Evolutionary conservation across 2,888 invertebrate species (phyloP).

Genomic region (Germaria angustata): DNA sequence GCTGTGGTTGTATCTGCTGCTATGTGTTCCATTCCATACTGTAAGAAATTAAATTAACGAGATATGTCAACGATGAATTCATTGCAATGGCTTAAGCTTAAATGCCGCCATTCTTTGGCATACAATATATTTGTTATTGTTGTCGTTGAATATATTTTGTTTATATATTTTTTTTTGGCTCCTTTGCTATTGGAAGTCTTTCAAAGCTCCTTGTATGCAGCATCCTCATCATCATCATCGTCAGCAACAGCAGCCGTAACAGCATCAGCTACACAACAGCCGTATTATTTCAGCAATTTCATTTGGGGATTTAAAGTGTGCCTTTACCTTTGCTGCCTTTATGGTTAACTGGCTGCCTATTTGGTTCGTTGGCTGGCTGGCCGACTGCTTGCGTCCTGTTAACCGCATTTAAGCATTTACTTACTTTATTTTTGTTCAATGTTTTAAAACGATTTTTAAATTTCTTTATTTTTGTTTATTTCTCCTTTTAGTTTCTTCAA

Average conservation of each 20-base stretch:
- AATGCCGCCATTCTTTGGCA: constrained; percentile 78
- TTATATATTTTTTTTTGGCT: constrained; percentile 27
- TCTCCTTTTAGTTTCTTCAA: not conserved
- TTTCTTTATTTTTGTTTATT: constrained; percentile 58
- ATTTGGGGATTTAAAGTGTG: constrained; percentile 65
- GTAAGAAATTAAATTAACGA: constrained; percentile 80
- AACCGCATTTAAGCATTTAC: constrained; percentile 49
- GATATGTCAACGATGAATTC: constrained; percentile 80
- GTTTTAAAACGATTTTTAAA: constrained; percentile 56
- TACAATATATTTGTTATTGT: constrained; percentile 67
- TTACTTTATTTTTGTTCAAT: constrained; percentile 49
- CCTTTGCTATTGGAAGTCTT: not conserved
- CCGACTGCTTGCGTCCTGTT: constrained; percentile 38
- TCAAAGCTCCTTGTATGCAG: constrained; percentile 28
- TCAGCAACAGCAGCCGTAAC: not conserved
- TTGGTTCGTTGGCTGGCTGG: not conserved
- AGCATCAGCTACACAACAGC: constrained; percentile 38
- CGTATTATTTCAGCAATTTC: constrained; percentile 63
- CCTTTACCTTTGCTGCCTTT: constrained; percentile 38
- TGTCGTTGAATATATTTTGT: constrained; percentile 54
- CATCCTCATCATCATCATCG: constrained; percentile 11
- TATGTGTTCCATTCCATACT: constrained; percentile 71
- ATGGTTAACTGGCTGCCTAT: constrained; percentile 22
- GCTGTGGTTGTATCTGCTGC: constrained; percentile 31
- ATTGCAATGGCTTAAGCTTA: constrained; percentile 79